Base-by-base conservation (phyloP, 1,140 invertebrate species). In the Chlorops oryzae region DNA sequence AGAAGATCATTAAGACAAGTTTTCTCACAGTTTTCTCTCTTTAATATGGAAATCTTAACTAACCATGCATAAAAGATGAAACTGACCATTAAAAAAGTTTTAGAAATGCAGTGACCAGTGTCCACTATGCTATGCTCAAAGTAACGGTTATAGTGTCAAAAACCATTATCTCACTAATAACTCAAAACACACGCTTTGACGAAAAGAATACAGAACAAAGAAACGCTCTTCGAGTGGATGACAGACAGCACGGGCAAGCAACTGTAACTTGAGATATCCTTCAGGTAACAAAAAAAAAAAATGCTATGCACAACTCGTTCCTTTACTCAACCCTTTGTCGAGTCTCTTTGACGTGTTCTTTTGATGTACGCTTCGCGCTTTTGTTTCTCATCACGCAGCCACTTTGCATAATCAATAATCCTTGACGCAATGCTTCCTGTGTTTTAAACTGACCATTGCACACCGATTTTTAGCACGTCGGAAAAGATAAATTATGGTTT, bases 401-500 rank as follows among this genome's bases (percentile, higher is more conserved):
- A 65, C 63, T 69, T 69, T 69, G 63, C 65, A 69, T 68, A 68
- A 68, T 68, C 65, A 68, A 68, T 68, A 68, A 68, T 68, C 65
- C 65, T 68, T 65, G 65, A 65, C 65, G 65, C 62, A 56, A 52
- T 40, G 35, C 48, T 55, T 42, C 54, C 38, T 62, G 56, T 64
- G 62, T 64, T 66, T 56, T 47, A 56, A 42, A 59, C 57, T 63
- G 65, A 68, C 62, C 58, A 63, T 55, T 48, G 56, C n/a, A n/a
- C n/a, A n/a, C n/a, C n/a, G n/a, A n/a, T 54, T 24, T 47, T 52
- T 59, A 57, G 61, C 62, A 67, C 59, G 57, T 63, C 59, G 59
- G 59, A 68, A 68, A 68, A 64, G 58, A 69, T 69, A 69, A 69
- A 69, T 69, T 69, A 69, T 69, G 65, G 65, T 69, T 69, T 69